Conservation (phyloP, 2,797 vertebrate species). For the Sebastes minor region DNA sequence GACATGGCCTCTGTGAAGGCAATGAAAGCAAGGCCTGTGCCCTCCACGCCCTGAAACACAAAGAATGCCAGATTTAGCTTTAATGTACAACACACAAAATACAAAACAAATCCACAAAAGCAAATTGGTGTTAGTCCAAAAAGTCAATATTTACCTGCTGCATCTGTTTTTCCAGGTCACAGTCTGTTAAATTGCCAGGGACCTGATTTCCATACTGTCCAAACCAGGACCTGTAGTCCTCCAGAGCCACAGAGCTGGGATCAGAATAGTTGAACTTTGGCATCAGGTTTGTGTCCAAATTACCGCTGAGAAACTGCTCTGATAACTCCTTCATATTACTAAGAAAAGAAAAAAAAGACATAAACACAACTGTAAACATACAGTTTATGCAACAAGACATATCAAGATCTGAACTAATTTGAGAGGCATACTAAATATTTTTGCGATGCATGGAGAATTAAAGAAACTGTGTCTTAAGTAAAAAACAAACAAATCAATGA, state of each 20-base stretch:
- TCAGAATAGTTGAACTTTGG: slow-evolving; percentile 54
- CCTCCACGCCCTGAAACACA: slow-evolving; percentile 80
- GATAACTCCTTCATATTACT: slow-evolving; percentile 69
- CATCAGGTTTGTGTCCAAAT: background rate
- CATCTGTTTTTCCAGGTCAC: slow-evolving; percentile 78
- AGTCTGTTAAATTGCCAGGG: slow-evolving; percentile 66
- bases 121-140: background rate
- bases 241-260: slow-evolving; percentile 37
- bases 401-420: background rate
- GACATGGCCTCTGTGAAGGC: slow-evolving; percentile 87
- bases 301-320: background rate
- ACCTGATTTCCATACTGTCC: background rate
- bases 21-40: slow-evolving; percentile 84
- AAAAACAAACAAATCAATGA: background rate
- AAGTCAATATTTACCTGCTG: slow-evolving; percentile 60
- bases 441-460: background rate
- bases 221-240: slow-evolving; percentile 76
- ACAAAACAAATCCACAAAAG: background rate
- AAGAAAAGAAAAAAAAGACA: slow-evolving; percentile 11
- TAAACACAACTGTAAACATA: background rate
- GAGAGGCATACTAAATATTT: background rate
- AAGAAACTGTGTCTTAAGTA: background rate
- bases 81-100: background rate
- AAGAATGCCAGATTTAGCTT: background rate
- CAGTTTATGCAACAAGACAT: background rate